phyloP scores from a whole-genome alignment of 2,888 invertebrate species.

The Scelioninae gen. 1 region DNA sequence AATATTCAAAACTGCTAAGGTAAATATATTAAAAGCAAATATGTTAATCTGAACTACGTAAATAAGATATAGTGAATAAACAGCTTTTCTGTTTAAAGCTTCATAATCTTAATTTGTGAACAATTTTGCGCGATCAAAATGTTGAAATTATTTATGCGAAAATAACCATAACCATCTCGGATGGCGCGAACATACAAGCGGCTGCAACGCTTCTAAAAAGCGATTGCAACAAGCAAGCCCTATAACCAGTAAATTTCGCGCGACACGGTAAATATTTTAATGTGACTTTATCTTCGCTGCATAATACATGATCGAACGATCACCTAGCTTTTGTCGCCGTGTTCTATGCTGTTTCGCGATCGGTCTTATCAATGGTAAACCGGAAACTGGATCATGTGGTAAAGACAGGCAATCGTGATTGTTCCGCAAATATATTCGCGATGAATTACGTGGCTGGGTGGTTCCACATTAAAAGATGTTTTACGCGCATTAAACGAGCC shows the following conservation, averaged over 20 bases:
- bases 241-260: slow-evolving; percentile 38
- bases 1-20: too few species aligned
- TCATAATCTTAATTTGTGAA: slow-evolving; percentile 13
- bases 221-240: not conserved
- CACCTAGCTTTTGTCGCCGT: slow-evolving; percentile 47
- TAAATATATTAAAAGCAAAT: too few species aligned
- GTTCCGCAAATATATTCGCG: slow-evolving; percentile 34
- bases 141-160: slow-evolving; percentile 3
- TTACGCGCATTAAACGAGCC: slow-evolving; percentile 62
- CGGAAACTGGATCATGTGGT: slow-evolving; percentile 56
- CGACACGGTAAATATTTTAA: slow-evolving; percentile 55
- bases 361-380: slow-evolving; percentile 44
- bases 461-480: slow-evolving; percentile 61
- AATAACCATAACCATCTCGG: slow-evolving; percentile 13
- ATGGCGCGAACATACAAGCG: not conserved
- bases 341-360: slow-evolving; percentile 30
- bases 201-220: slow-evolving; percentile 7
- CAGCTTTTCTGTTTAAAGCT: not conserved
- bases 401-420: slow-evolving; percentile 59
- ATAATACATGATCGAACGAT: slow-evolving; percentile 45
- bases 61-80: not conserved
- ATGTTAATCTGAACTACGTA: too few species aligned
- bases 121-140: slow-evolving; percentile 8
- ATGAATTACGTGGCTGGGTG: slow-evolving; percentile 3
- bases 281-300: slow-evolving; percentile 52